Conservation (phyloP, 2,797 vertebrate genomes). For the Ammospiza maritima region DNA sequence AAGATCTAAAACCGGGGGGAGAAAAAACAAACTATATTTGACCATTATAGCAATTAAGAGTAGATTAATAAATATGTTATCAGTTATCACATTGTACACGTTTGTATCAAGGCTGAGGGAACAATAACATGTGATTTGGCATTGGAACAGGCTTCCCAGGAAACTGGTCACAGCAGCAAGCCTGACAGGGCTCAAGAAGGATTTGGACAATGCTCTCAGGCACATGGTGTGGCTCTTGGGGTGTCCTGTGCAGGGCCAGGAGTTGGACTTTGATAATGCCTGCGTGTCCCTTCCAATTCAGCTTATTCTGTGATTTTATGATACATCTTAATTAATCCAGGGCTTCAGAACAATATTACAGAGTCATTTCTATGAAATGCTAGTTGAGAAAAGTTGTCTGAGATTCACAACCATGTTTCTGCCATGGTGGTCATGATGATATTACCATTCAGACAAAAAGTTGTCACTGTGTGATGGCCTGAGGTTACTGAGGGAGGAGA, state of each 20-base stretch:
- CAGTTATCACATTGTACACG: fast-evolving
- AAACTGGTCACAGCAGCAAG: neutral
- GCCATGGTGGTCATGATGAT: neutral
- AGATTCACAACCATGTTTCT: neutral
- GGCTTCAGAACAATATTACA: neutral
- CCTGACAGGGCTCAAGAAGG: neutral
- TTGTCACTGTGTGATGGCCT: neutral
- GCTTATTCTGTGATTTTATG: neutral
- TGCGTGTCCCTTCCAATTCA: neutral
- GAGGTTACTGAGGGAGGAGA: neutral
- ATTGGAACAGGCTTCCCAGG: neutral
- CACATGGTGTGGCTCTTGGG: neutral
- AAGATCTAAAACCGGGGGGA: neutral
- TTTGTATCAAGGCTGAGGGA: neutral
- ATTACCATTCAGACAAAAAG: neutral
- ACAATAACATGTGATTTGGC: neutral
- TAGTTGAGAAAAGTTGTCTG: neutral
- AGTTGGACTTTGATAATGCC: neutral
- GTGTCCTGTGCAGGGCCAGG: neutral
- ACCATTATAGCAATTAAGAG: neutral
- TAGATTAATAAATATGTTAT: neutral
- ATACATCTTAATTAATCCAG: neutral
- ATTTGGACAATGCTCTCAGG: neutral
- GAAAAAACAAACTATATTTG: fast-evolving
- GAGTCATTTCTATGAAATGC: neutral